Evolutionary conservation across 2,888 invertebrate genomes (phyloP), one percentile per base, ranked within the genome.

Genomic region (Alsophila aescularia): DNA sequence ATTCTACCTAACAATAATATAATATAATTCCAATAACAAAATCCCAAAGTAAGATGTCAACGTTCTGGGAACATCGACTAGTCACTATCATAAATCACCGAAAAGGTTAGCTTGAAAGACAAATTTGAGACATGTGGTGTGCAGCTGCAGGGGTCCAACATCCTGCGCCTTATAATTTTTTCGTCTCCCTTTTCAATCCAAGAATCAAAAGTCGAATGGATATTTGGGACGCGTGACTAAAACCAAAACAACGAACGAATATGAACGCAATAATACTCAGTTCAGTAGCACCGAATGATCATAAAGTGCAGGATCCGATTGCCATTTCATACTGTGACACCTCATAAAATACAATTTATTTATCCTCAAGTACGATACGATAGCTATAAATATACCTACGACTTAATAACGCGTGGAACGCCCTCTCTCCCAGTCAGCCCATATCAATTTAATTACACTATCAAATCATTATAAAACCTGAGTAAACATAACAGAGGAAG

Each of bases 101-200:
- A 84, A 87, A 85, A 80, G 79, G 79, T 79, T 73, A 72, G 70
- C 74, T 75, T 62, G 70, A 61, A 67, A 79, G 83, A 85, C 85
- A 84, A 83, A 84, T 83, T 51, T 69, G 69, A 77, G 81, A 81
- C 90, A 90, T 84, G 76, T 90, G 90, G 81, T 66, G 67, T 76
- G 81, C 90, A 90, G 87, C 85, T 90, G 90, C 81, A 79, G 66
- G 71, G 72, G 58, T 70, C 65, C 61, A 58, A 64, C 57, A 52
- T 68, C 62, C 13, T 32, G 63, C 67, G 66, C 58, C 59, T 63
- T 67, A 67, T 71, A 67, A 69, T 71, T 73, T 65, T 60, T 64
- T 60, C 44, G n/a, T 35, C 32, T 5, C 52, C 29, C 39, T 53
- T 62, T 60, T 60, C 59, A 59, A 49, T 54, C 53, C 39, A 49